phyloP scores from a whole-genome alignment of 1,140 invertebrate genomes.

The Zaprionus ornatus region DNA sequence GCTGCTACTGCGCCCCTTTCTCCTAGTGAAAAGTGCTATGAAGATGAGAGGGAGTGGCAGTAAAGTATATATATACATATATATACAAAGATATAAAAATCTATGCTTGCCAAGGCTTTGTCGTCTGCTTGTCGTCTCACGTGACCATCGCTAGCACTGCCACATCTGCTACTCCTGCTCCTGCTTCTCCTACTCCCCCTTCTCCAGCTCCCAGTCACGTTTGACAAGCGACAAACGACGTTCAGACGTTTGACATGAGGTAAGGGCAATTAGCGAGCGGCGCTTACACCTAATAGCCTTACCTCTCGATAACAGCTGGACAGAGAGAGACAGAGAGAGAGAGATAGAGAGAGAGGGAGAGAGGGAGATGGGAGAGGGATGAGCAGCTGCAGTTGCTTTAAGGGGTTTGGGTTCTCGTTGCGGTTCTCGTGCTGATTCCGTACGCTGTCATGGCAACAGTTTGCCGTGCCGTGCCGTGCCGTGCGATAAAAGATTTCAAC shows the following conservation, averaged over 20 bases:
- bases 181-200: too few relatives aligned
- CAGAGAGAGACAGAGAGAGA: too few relatives aligned
- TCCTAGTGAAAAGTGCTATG: too few relatives aligned
- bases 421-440: slow-evolving; percentile 24
- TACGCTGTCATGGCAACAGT: slow-evolving; percentile 70
- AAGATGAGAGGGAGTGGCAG: too few relatives aligned
- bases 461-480: slow-evolving; percentile 45
- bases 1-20: too few relatives aligned
- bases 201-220: slow-evolving; percentile 40
- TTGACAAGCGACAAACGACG: slow-evolving; percentile 67
- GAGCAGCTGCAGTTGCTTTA: slow-evolving; percentile 24
- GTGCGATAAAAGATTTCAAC: slow-evolving; percentile 78
- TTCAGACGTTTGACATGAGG: slow-evolving; percentile 60
- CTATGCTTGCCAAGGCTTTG: too few relatives aligned
- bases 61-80: too few relatives aligned
- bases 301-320: slow-evolving; percentile 15
- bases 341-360: slow-evolving; percentile 2
- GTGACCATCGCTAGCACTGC: slow-evolving; percentile 12
- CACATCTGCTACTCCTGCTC: not conserved
- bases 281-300: slow-evolving; percentile 54
- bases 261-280: slow-evolving; percentile 71
- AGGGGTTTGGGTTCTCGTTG: slow-evolving; percentile 4
- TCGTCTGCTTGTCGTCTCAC: not conserved
- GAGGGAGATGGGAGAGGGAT: slow-evolving; percentile 11
- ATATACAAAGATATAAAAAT: too few relatives aligned